Evolutionary conservation across 2,113 vertebrate species (phyloP).

Genomic region (Heterotis niloticus): DNA sequence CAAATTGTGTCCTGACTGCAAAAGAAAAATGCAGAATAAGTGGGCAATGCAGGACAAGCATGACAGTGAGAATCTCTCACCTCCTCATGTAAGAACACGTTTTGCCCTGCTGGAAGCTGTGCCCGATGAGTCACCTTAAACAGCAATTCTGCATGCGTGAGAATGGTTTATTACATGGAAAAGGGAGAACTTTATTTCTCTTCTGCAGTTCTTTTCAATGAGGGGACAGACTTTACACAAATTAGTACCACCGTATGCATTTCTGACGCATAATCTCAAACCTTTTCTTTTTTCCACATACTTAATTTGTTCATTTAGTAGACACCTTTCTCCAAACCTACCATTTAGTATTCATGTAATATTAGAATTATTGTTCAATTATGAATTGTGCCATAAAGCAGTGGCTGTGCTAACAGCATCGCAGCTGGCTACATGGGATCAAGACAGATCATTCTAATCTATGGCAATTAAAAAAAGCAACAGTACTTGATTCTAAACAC

Average conservation of each 20-base stretch:
- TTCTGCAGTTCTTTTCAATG: background rate
- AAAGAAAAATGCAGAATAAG: too few relatives aligned
- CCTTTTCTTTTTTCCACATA: background rate
- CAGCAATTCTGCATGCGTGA: too few relatives aligned
- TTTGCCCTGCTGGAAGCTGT: background rate
- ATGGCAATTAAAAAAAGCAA: background rate
- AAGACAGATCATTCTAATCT: background rate
- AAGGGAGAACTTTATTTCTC: background rate
- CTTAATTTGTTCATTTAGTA: too few relatives aligned
- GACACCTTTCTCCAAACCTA: too few relatives aligned
- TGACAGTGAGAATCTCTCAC: background rate
- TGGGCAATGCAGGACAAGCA: background rate
- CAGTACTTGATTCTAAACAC: conserved; percentile 7
- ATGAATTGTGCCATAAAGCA: background rate
- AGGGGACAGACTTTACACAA: background rate
- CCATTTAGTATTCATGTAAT: background rate
- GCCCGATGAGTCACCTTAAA: background rate
- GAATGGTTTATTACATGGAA: background rate
- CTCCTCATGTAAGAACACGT: background rate
- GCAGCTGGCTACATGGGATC: background rate
- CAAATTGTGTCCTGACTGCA: too few relatives aligned
- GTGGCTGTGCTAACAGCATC: background rate
- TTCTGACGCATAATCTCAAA: too few relatives aligned
- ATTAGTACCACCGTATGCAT: background rate
- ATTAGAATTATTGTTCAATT: background rate